phyloP scores from a whole-genome alignment of 2,888 invertebrate genomes.

The Drosophila testacea region DNA sequence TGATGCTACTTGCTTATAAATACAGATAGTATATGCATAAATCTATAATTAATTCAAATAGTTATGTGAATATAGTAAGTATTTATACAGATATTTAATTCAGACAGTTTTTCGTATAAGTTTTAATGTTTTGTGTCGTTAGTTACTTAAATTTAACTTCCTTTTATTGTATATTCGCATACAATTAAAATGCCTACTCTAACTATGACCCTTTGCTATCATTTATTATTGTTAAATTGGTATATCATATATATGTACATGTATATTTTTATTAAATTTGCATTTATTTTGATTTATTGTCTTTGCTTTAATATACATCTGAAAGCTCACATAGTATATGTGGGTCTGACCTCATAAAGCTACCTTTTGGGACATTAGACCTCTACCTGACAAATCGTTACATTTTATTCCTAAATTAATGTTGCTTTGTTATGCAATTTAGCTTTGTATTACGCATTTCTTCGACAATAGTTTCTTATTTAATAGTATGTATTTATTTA shows the following conservation, averaged over 20 bases:
- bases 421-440: not conserved
- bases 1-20: constrained; percentile 8
- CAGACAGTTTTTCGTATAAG: too few relatives aligned
- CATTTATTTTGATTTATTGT: too few relatives aligned
- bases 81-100: not conserved
- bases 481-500: constrained; percentile 3
- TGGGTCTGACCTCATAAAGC: too few relatives aligned
- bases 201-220: too few relatives aligned
- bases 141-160: not conserved
- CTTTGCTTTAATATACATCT: too few relatives aligned
- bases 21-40: constrained; percentile 8
- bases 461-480: not conserved
- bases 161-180: not conserved
- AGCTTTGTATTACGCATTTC: too few relatives aligned
- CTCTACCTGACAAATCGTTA: not conserved
- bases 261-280: too few relatives aligned
- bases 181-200: too few relatives aligned
- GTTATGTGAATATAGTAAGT: not conserved
- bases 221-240: too few relatives aligned
- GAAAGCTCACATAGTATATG: too few relatives aligned
- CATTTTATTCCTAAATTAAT: not conserved
- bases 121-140: not conserved
- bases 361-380: too few relatives aligned
- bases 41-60: constrained; percentile 8
- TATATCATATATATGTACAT: not conserved